These are phyloP conservation scores for Pocillopora grandis DNA, from an alignment of 92 coral and sea anemone species.

Conservation along the genomic window DNA sequence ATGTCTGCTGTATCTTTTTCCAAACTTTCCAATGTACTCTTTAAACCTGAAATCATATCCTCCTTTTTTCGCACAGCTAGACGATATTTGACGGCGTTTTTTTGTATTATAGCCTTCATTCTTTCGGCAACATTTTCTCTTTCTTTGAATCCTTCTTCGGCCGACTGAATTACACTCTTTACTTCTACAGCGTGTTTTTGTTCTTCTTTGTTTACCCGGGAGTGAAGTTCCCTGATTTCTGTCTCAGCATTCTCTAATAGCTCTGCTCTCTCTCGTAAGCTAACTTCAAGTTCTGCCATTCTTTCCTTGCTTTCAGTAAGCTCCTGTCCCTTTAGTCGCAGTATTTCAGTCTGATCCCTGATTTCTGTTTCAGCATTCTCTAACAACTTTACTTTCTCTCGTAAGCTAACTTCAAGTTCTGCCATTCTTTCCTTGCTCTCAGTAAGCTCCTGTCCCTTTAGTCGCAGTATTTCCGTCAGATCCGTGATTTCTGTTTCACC, in stretches of 20 bases:
- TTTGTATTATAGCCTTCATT: constrained; percentile 49
- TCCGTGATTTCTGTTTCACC: constrained; percentile 22
- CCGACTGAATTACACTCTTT: constrained; percentile 29
- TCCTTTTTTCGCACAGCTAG: constrained; percentile 52
- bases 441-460: neutral
- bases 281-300: constrained; percentile 9
- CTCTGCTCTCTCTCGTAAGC: neutral
- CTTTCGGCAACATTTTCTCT: constrained; percentile 57
- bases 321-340: no score
- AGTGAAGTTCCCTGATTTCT: constrained; percentile 26
- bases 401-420: neutral
- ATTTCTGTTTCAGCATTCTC: constrained; percentile 11
- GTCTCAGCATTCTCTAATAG: constrained; percentile 3
- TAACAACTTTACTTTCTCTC: constrained; percentile 8
- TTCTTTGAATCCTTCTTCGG: constrained; percentile 56
- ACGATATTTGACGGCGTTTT: constrained; percentile 49
- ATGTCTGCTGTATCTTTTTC: constrained; percentile 36
- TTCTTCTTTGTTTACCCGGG: constrained; percentile 22
- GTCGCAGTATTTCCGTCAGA: neutral
- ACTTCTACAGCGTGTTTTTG: constrained; percentile 41
- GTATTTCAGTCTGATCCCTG: neutral
- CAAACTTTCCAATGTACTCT: constrained; percentile 27
- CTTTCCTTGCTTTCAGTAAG: neutral
- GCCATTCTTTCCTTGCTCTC: neutral
- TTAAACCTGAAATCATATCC: constrained; percentile 46